A percentile compares a stretch with the other conserved stretches of the same genome.
phyloP scores from a whole-genome alignment of 2,888 invertebrate genomes.

The Cabera pusaria region DNA sequence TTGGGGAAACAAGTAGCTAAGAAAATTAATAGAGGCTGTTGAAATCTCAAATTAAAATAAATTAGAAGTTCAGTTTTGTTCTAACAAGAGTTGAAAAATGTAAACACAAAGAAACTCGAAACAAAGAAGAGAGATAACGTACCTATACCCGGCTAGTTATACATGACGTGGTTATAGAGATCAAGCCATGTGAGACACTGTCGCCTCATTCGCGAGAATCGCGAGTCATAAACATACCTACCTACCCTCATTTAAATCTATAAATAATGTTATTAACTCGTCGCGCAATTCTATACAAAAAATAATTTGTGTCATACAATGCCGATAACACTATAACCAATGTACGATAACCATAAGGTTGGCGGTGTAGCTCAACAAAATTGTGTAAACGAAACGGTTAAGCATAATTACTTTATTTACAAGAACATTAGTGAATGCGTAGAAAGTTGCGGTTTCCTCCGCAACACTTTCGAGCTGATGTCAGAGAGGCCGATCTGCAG shows the following conservation, averaged over 20 bases:
- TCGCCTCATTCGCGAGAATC: conserved; percentile 5
- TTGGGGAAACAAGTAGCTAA: neutral
- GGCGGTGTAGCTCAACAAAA: too few relatives aligned
- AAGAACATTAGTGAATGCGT: conserved; percentile 41
- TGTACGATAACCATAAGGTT: too few relatives aligned
- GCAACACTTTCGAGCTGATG: conserved; percentile 56
- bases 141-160: neutral
- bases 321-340: too few relatives aligned
- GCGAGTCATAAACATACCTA: too few relatives aligned
- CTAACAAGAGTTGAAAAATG: conserved; percentile 32
- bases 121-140: conserved; percentile 31
- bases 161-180: conserved; percentile 1
- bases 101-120: conserved; percentile 28
- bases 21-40: too few relatives aligned
- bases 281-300: too few relatives aligned
- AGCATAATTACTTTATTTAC: conserved; percentile 14
- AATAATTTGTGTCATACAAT: too few relatives aligned
- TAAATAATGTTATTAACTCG: too few relatives aligned
- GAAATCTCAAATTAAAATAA: too few relatives aligned
- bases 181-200: conserved; percentile 22
- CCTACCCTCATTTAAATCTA: too few relatives aligned
- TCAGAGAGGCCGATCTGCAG: conserved; percentile 27
- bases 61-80: too few relatives aligned
- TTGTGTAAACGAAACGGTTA: conserved; percentile 10
- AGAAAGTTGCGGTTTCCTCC: conserved; percentile 66